Base-by-base conservation (phyloP, 1,140 invertebrate species). In the Protaetia brevitarsis region DNA sequence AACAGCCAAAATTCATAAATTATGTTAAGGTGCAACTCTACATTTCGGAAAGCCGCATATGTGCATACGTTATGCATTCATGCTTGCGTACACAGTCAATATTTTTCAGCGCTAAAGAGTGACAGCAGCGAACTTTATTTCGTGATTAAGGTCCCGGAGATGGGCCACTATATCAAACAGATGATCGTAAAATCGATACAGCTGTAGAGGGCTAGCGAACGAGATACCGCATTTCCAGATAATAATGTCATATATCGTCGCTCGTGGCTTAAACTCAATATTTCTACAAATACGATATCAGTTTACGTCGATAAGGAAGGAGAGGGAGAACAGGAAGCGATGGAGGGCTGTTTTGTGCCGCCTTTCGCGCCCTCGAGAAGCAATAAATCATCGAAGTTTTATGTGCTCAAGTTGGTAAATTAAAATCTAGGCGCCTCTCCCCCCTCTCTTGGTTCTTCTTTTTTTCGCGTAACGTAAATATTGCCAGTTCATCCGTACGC, bases 361-460 rank as follows among this genome's bases (percentile, higher is more conserved):
- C 26, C 41, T 51, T 51, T 51, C 41, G 16, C 19, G 41, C 41
- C 41, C 19, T 51, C 16, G 41, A 51, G 26, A 19, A 23, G 41
- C 41, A 51, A 51, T 51, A 51, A 51, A 51, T 51, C 41, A 51
- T 51, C 41, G 19, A 51, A 51, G 41, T 51, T 51, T 51, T 51
- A 51, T 51, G 41, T 51, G 41, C 41, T 51, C 41, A 51, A 51
- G 41, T 51, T 51, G 41, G 41, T 51, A 51, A 51, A 51, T 51
- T 51, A 51, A 51, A 51, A 51, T 51, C 41, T 23, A 2, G 8
- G 41, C n/a, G n/a, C n/a, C n/a, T n/a, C n/a, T n/a, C n/a, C n/a
- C n/a, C n/a, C n/a, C n/a, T n/a, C n/a, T n/a, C n/a, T n/a, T n/a
- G 26, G 10, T 23, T 51, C 41, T 51, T 51, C 41, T 10, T 26